These are phyloP conservation scores for Grammomys surdaster DNA, from an alignment of 2,113 vertebrate species.

Conservation along the genomic window DNA sequence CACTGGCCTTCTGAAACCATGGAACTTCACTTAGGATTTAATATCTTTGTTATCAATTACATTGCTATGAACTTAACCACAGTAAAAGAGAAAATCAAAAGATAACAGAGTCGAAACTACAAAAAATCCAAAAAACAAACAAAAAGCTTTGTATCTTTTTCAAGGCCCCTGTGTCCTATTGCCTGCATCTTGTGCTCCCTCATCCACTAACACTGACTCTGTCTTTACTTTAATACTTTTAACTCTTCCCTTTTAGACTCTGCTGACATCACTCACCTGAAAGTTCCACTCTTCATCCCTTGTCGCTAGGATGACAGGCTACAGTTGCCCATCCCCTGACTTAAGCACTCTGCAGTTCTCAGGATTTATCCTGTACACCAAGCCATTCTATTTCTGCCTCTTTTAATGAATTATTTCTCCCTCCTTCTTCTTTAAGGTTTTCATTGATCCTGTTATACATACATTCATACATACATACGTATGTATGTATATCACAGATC, in stretches of 20 bases:
- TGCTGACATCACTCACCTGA: background rate
- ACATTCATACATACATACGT: too few relatives aligned
- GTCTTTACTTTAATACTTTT: background rate
- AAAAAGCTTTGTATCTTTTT: background rate
- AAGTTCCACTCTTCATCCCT: background rate
- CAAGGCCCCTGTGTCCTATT: too few relatives aligned
- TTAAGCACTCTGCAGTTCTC: background rate
- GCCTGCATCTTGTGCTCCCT: too few relatives aligned
- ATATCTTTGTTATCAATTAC: background rate
- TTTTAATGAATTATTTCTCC: conserved; percentile 3
- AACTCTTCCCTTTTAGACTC: background rate
- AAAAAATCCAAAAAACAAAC: background rate
- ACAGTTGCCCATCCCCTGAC: background rate
- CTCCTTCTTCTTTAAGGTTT: background rate
- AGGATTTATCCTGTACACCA: background rate
- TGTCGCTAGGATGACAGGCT: too few relatives aligned
- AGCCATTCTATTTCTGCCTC: background rate
- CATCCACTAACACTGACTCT: too few relatives aligned
- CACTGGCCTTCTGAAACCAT: background rate
- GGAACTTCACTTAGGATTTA: background rate
- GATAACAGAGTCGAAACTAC: background rate
- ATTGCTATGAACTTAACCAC: background rate
- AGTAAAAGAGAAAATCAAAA: background rate
- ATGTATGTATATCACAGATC: too few relatives aligned
- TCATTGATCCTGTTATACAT: background rate